phyloP scores from a whole-genome alignment of 1,140 invertebrate species.

The Probaryconus sp. region DNA sequence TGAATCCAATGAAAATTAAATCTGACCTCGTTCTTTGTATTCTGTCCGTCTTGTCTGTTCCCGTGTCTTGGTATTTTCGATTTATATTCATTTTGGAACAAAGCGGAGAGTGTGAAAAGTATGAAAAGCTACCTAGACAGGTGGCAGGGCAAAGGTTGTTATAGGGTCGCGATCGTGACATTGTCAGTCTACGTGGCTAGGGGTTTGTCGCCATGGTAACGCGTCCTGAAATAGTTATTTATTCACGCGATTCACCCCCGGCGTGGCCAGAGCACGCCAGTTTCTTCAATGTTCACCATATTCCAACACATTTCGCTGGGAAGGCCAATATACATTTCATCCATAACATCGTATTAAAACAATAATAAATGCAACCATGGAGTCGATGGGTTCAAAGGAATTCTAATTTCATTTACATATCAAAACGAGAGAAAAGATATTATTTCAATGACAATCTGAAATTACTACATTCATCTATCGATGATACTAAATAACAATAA shows the following conservation, averaged over 20 bases:
- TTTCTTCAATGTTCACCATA: conserved; percentile 45
- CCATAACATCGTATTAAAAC: conserved; percentile 8
- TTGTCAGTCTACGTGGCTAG: conserved; percentile 64
- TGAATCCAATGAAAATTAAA: neutral
- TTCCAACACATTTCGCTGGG: conserved; percentile 21
- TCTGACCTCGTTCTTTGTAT: too few relatives aligned
- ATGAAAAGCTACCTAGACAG: conserved; percentile 57
- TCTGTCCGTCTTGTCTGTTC: too few relatives aligned
- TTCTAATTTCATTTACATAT: too few relatives aligned
- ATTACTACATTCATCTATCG: too few relatives aligned
- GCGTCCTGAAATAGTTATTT: conserved; percentile 73
- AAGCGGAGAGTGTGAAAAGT: conserved; percentile 19
- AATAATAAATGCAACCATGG: too few relatives aligned
- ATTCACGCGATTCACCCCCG: conserved; percentile 71
- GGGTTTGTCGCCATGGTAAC: conserved; percentile 67
- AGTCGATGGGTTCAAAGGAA: too few relatives aligned
- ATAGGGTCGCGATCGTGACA: conserved; percentile 62
- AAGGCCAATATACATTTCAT: conserved; percentile 16
- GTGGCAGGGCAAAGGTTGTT: conserved; percentile 62
- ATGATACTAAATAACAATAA: too few relatives aligned
- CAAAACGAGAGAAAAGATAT: too few relatives aligned
- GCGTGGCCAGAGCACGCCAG: conserved; percentile 53
- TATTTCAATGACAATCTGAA: too few relatives aligned
- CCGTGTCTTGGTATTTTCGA: too few relatives aligned
- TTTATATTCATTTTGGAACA: neutral